Conservation (phyloP, 2,888 invertebrate species). For the Protophormia terraenovae region DNA sequence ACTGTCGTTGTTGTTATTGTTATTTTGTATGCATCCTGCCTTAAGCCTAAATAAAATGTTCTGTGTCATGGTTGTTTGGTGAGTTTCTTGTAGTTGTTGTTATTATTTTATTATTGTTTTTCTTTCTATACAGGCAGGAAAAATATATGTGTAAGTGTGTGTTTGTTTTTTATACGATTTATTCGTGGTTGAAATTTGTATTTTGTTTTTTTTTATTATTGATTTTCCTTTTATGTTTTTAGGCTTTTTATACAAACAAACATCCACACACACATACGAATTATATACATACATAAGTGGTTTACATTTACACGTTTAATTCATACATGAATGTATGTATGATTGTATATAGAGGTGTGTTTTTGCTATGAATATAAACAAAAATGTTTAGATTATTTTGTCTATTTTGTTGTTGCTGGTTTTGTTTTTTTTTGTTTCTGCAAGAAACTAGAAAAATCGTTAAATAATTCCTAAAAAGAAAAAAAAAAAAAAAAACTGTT, state of each 20-base stretch:
- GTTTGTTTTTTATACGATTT: background rate
- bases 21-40: constrained; percentile 17
- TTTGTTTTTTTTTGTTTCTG: too few species aligned
- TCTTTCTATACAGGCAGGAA: too few species aligned
- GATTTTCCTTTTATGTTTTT: constrained; percentile 40
- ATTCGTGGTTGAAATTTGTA: background rate
- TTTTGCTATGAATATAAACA: background rate
- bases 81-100: constrained; percentile 23
- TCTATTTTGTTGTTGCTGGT: too few species aligned
- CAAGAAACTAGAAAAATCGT: too few species aligned
- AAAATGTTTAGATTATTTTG: background rate
- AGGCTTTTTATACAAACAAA: background rate
- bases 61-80: constrained; percentile 53
- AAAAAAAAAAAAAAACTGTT: too few species aligned
- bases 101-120: too few species aligned
- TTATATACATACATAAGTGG: background rate
- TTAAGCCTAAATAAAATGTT: constrained; percentile 50
- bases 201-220: constrained; percentile 30
- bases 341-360: background rate
- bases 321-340: background rate
- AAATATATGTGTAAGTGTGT: background rate
- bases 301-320: background rate
- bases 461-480: too few species aligned
- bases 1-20: background rate
- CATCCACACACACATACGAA: too few species aligned